Percentiles rank a stretch among this genome's conserved stretches.
Conservation (phyloP, 2,797 vertebrate genomes). For the Ficedula albicollis region DNA sequence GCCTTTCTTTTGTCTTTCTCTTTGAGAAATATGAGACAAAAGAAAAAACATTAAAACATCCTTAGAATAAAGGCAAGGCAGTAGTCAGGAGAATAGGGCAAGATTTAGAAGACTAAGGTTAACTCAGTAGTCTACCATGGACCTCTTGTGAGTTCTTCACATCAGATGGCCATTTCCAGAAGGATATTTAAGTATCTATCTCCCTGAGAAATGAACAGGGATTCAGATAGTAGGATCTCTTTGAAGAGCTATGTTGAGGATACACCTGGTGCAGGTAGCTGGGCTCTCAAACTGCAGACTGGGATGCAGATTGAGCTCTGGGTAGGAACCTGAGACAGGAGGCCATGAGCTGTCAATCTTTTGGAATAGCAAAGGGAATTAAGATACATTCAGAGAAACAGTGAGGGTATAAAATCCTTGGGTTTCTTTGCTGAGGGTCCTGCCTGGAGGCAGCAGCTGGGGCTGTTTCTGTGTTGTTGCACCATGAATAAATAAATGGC, state of each 20-base stretch:
- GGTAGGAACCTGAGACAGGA: background rate
- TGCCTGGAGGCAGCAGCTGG: background rate
- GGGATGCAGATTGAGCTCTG: background rate
- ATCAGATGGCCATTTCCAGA: background rate
- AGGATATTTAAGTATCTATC: background rate
- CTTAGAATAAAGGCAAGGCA: background rate
- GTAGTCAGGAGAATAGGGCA: background rate
- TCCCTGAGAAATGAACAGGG: background rate
- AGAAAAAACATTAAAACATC: background rate
- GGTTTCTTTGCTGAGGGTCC: background rate
- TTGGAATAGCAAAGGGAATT: background rate
- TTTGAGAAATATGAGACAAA: background rate
- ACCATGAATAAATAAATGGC: too few relatives aligned
- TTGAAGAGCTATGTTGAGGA: background rate
- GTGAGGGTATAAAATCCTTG: background rate
- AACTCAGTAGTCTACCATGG: background rate
- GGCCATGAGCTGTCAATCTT: background rate
- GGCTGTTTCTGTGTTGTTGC: too few relatives aligned
- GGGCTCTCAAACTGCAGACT: background rate
- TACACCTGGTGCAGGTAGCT: background rate
- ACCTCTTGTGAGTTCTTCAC: background rate
- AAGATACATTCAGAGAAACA: background rate
- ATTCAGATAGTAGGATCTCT: fast-evolving
- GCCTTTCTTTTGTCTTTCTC: background rate
- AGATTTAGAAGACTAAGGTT: background rate